phyloP scores from a whole-genome alignment of 2,113 vertebrate genomes.

The Thymallus thymallus region DNA sequence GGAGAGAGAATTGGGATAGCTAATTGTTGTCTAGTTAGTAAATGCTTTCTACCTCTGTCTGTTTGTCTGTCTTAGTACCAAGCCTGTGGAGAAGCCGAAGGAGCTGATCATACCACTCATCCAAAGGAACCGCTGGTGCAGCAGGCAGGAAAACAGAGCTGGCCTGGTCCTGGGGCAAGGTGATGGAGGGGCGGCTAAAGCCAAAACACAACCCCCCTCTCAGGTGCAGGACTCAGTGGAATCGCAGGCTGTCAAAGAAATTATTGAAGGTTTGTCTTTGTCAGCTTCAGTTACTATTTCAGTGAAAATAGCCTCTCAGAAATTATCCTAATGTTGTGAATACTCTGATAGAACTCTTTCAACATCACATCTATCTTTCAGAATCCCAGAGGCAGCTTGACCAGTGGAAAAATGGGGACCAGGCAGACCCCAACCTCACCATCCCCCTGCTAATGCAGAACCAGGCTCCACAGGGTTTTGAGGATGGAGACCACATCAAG shows the following conservation, averaged over 20 bases:
- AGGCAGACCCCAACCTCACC: conserved; percentile 63
- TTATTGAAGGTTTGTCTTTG: conserved; percentile 78
- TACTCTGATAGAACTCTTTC: no score
- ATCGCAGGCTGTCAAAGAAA: conserved; percentile 84
- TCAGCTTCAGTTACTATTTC: neutral
- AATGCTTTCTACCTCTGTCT: neutral
- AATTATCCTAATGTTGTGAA: neutral
- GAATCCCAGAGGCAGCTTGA: conserved; percentile 84
- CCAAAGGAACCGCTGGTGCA: conserved; percentile 79
- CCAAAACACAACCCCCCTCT: conserved; percentile 17
- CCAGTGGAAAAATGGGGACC: conserved; percentile 71
- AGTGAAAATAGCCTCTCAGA: neutral
- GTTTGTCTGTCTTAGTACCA: conserved; percentile 57
- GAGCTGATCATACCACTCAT: conserved; percentile 86
- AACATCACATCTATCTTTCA: conserved; percentile 37
- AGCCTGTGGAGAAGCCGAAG: conserved; percentile 73
- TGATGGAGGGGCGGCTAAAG: neutral
- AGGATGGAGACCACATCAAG: conserved; percentile 76
- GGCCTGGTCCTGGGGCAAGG: conserved; percentile 11
- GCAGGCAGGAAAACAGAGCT: conserved; percentile 26
- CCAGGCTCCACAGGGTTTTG: conserved; percentile 73
- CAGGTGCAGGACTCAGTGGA: conserved; percentile 69
- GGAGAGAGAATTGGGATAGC: no score
- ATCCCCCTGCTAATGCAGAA: conserved; percentile 88
- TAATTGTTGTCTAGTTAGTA: no score